Evolutionary conservation across 2,888 invertebrate genomes (phyloP).

Genomic region (Miltochrista miniata): DNA sequence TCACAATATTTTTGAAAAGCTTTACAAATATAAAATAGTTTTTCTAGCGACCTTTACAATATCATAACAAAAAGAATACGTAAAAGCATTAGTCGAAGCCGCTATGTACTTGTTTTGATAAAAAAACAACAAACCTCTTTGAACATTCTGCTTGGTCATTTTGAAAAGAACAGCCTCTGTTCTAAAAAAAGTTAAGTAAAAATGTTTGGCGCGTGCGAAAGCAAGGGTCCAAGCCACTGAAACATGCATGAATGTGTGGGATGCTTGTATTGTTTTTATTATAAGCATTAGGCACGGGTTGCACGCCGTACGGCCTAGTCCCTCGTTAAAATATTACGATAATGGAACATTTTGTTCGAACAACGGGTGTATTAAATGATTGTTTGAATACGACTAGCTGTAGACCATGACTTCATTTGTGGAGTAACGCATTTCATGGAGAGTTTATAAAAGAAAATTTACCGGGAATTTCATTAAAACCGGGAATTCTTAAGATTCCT

Average conservation of each 20-base stretch:
- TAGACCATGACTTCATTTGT: too few relatives aligned
- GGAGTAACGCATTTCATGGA: too few relatives aligned
- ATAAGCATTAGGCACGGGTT: conserved; percentile 65
- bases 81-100: background rate
- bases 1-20: background rate
- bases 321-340: conserved; percentile 62
- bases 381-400: background rate
- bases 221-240: conserved; percentile 51
- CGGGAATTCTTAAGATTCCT: too few relatives aligned
- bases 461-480: too few relatives aligned
- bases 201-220: conserved; percentile 46
- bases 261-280: conserved; percentile 68
- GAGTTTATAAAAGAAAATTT: too few relatives aligned
- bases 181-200: conserved; percentile 42
- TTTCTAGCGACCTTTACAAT: background rate
- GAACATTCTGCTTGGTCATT: conserved; percentile 33
- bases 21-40: background rate
- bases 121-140: conserved; percentile 13
- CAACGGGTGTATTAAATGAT: conserved; percentile 43
- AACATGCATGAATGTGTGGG: conserved; percentile 62
- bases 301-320: conserved; percentile 59
- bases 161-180: conserved; percentile 32
- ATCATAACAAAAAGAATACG: background rate
- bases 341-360: conserved; percentile 55
- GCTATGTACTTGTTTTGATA: conserved; percentile 12